Evolutionary conservation across 2,113 vertebrate genomes (phyloP).

Genomic region (Menura novaehollandiae): DNA sequence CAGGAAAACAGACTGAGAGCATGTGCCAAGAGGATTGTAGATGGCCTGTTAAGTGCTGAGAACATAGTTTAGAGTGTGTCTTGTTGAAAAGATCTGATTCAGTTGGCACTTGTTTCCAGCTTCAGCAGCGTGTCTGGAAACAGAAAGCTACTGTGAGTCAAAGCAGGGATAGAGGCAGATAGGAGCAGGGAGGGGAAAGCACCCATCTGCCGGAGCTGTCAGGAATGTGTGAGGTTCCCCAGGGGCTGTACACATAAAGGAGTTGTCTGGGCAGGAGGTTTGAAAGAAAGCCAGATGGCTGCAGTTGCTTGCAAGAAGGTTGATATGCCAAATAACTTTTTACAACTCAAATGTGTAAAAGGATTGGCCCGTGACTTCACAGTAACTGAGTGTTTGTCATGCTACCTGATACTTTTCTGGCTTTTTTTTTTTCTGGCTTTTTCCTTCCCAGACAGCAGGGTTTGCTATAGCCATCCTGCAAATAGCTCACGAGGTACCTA

Average conservation of each 20-base stretch:
- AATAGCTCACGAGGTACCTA: neutral
- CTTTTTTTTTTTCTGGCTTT: neutral
- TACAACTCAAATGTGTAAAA: neutral
- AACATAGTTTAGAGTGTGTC: neutral
- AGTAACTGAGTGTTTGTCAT: neutral
- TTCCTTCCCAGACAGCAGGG: neutral
- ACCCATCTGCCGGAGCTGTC: slow-evolving; percentile 9
- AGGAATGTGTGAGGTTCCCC: neutral
- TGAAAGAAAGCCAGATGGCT: slow-evolving; percentile 33
- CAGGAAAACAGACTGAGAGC: neutral
- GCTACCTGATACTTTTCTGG: neutral
- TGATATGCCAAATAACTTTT: slow-evolving; percentile 20
- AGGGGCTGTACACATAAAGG: neutral
- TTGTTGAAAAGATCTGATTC: neutral
- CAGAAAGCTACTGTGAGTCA: slow-evolving; percentile 1
- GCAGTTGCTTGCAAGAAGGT: neutral
- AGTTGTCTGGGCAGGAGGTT: neutral
- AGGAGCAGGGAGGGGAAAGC: neutral
- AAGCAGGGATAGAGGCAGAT: neutral
- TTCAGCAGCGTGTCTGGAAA: slow-evolving; percentile 39
- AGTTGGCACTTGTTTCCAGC: slow-evolving; percentile 19
- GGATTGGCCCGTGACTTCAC: neutral
- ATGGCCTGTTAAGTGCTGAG: neutral
- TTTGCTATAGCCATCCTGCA: neutral
- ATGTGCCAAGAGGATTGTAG: neutral